A percentile compares a stretch with the other conserved stretches of the same genome.
Conservation (phyloP, 2,797 vertebrate species). For the Chelmon rostratus region DNA sequence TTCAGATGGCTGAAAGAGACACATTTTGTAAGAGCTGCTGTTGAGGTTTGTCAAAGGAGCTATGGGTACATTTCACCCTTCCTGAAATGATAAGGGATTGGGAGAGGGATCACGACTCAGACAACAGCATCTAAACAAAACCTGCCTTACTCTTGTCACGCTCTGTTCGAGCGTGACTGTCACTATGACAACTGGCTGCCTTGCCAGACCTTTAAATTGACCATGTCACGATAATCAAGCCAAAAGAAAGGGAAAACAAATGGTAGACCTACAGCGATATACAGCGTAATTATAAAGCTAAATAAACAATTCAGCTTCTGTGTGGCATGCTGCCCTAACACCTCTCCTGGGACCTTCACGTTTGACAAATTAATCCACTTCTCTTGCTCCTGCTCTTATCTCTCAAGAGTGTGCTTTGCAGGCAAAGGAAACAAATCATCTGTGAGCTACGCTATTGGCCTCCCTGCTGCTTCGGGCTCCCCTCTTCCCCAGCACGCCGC, state of each 20-base stretch:
- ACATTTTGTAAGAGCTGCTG: conserved; percentile 18
- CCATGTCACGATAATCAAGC: conserved; percentile 41
- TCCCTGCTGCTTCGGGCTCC: conserved; percentile 49
- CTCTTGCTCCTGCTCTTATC: conserved; percentile 33
- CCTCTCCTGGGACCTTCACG: conserved; percentile 29
- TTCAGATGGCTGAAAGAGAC: conserved; percentile 3
- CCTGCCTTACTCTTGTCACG: conserved; percentile 44
- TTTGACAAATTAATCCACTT: conserved; percentile 54
- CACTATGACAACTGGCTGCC: conserved; percentile 73
- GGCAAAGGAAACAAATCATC: conserved; percentile 62
- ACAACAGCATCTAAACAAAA: conserved; percentile 59
- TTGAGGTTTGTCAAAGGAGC: conserved; percentile 16
- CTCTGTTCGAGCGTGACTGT: conserved; percentile 61
- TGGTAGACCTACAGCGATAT: not conserved
- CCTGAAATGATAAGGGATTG: conserved; percentile 14
- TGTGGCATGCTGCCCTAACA: conserved; percentile 17
- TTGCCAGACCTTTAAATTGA: conserved; percentile 55
- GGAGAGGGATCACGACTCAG: conserved; percentile 52
- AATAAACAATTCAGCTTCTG: conserved; percentile 20
- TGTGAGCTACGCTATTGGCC: conserved; percentile 43
- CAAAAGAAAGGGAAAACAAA: conserved; percentile 24
- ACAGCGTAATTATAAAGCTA: not conserved
- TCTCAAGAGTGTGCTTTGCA: conserved; percentile 57
- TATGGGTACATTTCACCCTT: conserved; percentile 37
- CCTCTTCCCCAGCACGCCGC: conserved; percentile 16